These are phyloP conservation scores for Lutraria rhynchaena DNA, from an alignment of 1,140 invertebrate genomes.

Conservation along the genomic window DNA sequence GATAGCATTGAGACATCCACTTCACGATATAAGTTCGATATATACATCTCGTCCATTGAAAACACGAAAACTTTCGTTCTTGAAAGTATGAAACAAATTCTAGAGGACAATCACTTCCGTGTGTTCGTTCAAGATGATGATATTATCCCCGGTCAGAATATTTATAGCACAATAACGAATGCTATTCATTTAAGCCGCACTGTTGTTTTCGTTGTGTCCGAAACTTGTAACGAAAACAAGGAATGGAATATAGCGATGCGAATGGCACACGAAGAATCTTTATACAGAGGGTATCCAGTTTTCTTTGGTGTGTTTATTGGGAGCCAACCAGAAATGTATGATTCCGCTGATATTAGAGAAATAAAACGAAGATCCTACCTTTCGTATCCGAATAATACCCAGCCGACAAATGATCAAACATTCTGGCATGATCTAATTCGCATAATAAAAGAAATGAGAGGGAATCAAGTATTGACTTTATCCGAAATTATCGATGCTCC, in stretches of 20 bases:
- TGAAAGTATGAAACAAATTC: background rate
- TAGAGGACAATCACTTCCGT: background rate
- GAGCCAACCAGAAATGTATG: background rate
- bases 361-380: background rate
- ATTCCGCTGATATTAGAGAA: background rate
- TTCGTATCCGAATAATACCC: background rate
- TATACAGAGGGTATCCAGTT: conserved; percentile 4
- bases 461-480: background rate
- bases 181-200: conserved; percentile 3
- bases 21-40: background rate
- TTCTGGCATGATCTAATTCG: conserved; percentile 8
- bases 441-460: background rate
- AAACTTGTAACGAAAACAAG: background rate
- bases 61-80: background rate
- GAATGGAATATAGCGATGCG: conserved; percentile 10
- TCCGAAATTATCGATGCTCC: too few relatives aligned
- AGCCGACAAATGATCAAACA: background rate
- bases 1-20: background rate
- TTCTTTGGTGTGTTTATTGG: conserved; percentile 11
- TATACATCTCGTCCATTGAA: conserved; percentile 1
- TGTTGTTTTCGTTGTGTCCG: background rate
- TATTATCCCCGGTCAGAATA: conserved; percentile 19
- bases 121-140: conserved; percentile 2
- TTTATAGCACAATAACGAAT: background rate
- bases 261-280: conserved; percentile 19